phyloP scores from a whole-genome alignment of 2,888 invertebrate species.

The Ptilodon capucinus region DNA sequence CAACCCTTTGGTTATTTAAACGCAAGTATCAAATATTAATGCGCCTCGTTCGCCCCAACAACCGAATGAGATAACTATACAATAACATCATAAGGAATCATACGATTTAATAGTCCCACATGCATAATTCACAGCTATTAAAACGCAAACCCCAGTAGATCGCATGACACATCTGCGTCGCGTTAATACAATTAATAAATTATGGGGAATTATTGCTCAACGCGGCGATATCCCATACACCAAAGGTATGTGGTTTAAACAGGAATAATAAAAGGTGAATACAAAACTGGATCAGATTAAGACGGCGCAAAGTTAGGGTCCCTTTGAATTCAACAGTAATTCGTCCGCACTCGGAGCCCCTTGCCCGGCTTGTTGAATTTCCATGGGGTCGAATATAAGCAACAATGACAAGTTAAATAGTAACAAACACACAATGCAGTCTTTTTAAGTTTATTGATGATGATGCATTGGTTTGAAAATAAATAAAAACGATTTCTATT shows the following conservation, averaged over 20 bases:
- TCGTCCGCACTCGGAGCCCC: conserved; percentile 28
- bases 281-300: conserved; percentile 67
- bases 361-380: conserved; percentile 16
- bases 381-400: conserved; percentile 15
- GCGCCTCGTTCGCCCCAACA: not conserved
- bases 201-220: conserved; percentile 51
- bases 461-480: not conserved
- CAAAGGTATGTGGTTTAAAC: conserved; percentile 63
- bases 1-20: not conserved
- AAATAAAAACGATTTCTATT: not conserved
- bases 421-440: conserved; percentile 12
- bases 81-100: not conserved
- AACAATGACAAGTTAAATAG: conserved; percentile 42
- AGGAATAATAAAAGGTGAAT: conserved; percentile 54
- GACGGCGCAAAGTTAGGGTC: conserved; percentile 53
- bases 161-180: conserved; percentile 56
- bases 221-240: conserved; percentile 41
- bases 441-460: conserved; percentile 7
- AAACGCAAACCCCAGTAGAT: conserved; percentile 36
- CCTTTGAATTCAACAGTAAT: conserved; percentile 37
- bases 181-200: conserved; percentile 58
- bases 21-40: not conserved
- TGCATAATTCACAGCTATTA: conserved; percentile 34
- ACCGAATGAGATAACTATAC: not conserved
- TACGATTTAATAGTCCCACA: conserved; percentile 21